These are phyloP conservation scores for Drosophila robusta DNA, from an alignment of 2,888 invertebrate genomes.

Conservation along the genomic window DNA sequence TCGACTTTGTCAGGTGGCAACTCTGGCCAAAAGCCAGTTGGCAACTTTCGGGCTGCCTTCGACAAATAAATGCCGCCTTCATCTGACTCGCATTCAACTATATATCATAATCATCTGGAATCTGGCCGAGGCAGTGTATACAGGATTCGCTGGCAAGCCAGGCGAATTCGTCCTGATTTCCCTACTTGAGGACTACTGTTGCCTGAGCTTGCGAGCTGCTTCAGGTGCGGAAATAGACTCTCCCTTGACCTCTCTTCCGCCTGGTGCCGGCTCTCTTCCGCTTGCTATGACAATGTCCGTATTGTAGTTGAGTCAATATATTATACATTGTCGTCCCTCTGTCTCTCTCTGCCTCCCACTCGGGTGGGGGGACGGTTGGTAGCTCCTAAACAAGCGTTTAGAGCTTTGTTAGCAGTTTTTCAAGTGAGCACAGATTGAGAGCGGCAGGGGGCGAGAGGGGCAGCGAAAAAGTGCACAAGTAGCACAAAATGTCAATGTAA, in stretches of 20 bases:
- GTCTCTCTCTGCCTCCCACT: no score
- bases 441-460: not conserved
- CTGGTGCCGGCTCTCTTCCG: constrained; percentile 58
- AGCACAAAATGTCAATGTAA: constrained; percentile 79
- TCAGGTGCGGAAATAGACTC: constrained; percentile 78
- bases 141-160: not conserved
- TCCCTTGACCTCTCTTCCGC: constrained; percentile 74
- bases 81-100: no score
- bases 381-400: constrained; percentile 73
- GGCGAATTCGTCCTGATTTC: constrained; percentile 34
- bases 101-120: no score
- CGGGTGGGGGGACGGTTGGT: constrained; percentile 40
- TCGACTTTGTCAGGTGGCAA: constrained; percentile 15
- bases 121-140: constrained; percentile 18
- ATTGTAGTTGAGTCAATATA: constrained; percentile 76
- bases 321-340: constrained; percentile 67
- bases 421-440: constrained; percentile 45
- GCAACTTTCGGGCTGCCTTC: no score
- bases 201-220: constrained; percentile 51
- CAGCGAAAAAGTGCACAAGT: constrained; percentile 71
- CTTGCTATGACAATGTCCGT: constrained; percentile 75
- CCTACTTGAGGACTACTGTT: constrained; percentile 27
- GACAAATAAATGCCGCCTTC: no score
- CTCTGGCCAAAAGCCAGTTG: not conserved
- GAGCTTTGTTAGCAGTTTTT: constrained; percentile 77